Evolutionary conservation across 2,888 invertebrate genomes (phyloP), one percentile per base, ranked within the genome.

Genomic region (Drosophila rellima): DNA sequence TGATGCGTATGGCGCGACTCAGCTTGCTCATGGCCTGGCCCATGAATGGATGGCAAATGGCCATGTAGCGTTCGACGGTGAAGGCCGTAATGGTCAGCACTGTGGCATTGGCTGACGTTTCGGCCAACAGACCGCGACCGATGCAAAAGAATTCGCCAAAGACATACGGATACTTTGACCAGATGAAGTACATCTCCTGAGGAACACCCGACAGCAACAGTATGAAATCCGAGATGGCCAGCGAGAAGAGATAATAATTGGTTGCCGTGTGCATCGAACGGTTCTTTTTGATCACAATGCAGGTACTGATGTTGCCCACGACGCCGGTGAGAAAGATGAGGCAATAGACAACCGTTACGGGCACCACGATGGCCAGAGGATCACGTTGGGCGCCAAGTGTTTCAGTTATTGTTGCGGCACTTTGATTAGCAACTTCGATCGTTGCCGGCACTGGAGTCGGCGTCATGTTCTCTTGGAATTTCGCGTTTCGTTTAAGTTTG

Each of bases 191-290:
- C 91, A 96, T 95, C 93, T 97, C 97, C 78, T 95, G 95, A 0
- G 97, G 97, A 85, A 97, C 94, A 0, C 92, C 92, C 5, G 91
- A 91, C 0, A 96, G 92, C 15, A 97, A 93, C 15, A 97, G 93
- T 23, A 97, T 93, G 37, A 97, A 94, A 91, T 97, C 97, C 2
- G 97, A 97, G 70, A 97, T 94, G 6, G 97, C 96, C 90, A 97
- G 93, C 91, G 96, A 97, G 93, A 97, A 97, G 62, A 97, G 93
- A 90, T 97, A 97, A 90, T 95, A 96, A 87, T 96, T 96, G 8
- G 96, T 96, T 3, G 96, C 95, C 17, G 96, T 96, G 85, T 96
- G 97, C 96, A 97, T 96, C 74, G 95, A 96, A 80, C 95, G 95
- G 92, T 97, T 97, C 71, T 95, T 94, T 18, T 95, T 94, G 74